Evolutionary conservation across 2,113 vertebrate genomes (phyloP).

Genomic region (Cyanistes caeruleus): DNA sequence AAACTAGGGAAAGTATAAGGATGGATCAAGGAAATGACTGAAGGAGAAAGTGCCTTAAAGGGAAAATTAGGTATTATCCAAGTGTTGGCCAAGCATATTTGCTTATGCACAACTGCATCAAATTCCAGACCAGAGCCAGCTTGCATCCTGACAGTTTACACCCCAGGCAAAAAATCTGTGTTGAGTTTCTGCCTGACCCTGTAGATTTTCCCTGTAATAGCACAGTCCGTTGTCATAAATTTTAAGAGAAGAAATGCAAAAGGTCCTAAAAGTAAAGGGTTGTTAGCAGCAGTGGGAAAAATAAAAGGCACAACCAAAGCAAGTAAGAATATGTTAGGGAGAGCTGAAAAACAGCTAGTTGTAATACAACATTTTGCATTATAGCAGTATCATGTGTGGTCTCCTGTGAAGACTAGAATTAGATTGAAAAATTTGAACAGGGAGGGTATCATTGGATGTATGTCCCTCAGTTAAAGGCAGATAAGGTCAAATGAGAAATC

Average conservation of each 20-base stretch:
- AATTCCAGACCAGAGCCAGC: constrained; percentile 41
- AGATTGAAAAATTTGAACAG: background rate
- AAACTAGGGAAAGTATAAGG: constrained; percentile 2
- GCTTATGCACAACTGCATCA: constrained; percentile 27
- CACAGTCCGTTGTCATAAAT: background rate
- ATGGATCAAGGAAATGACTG: constrained; percentile 43
- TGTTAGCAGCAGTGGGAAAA: background rate
- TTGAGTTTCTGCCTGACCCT: constrained; percentile 24
- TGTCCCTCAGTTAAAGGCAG: background rate
- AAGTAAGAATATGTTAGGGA: background rate
- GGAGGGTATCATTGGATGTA: background rate
- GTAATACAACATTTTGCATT: background rate
- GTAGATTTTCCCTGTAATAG: constrained; percentile 23
- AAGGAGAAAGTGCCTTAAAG: constrained; percentile 34
- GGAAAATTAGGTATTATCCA: constrained; percentile 17
- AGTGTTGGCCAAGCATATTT: constrained; percentile 45
- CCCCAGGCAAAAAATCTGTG: constrained; percentile 56
- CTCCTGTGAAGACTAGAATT: background rate
- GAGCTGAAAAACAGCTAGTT: background rate
- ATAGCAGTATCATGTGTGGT: background rate
- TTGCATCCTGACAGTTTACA: constrained; percentile 53
- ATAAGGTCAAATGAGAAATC: background rate
- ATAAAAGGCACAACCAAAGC: background rate
- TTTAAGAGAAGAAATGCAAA: background rate
- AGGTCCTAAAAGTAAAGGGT: background rate